phyloP scores from a whole-genome alignment of 2,797 vertebrate genomes.

The Aotus griseimembra region DNA sequence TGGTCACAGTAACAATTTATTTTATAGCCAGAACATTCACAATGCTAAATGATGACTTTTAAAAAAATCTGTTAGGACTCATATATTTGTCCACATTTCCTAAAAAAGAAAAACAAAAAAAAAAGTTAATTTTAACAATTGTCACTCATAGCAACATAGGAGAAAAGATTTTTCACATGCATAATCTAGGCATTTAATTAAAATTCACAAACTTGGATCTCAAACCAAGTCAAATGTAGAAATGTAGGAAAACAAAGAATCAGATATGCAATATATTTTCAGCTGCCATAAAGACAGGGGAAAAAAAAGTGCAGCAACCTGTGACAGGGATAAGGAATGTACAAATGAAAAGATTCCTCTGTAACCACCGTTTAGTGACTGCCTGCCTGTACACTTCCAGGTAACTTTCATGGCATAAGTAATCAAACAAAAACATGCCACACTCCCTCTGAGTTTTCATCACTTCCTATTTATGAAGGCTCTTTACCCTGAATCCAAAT shows the following conservation, averaged over 20 bases:
- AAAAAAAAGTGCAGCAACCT: background rate
- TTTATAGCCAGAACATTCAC: slow-evolving; percentile 17
- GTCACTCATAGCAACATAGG: slow-evolving; percentile 75
- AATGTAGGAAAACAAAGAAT: background rate
- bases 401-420: background rate
- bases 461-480: background rate
- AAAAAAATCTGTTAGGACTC: background rate
- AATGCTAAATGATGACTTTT: background rate
- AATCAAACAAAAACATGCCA: background rate
- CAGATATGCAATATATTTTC: background rate
- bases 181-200: slow-evolving; percentile 69
- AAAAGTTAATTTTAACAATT: slow-evolving; percentile 59
- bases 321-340: background rate
- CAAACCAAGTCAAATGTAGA: slow-evolving; percentile 51
- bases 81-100: slow-evolving; percentile 57
- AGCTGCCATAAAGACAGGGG: background rate
- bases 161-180: slow-evolving; percentile 77
- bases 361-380: background rate
- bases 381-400: background rate
- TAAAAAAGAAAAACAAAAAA: background rate
- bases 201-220: slow-evolving; percentile 68
- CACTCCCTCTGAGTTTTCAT: background rate
- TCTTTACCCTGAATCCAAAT: background rate
- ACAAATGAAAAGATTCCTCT: background rate
- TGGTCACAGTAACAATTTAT: slow-evolving; percentile 46